A percentile compares a stretch with the other conserved stretches of the same genome.
Conservation (phyloP, 2,113 vertebrate genomes). For the Diphyllodes magnificus region DNA sequence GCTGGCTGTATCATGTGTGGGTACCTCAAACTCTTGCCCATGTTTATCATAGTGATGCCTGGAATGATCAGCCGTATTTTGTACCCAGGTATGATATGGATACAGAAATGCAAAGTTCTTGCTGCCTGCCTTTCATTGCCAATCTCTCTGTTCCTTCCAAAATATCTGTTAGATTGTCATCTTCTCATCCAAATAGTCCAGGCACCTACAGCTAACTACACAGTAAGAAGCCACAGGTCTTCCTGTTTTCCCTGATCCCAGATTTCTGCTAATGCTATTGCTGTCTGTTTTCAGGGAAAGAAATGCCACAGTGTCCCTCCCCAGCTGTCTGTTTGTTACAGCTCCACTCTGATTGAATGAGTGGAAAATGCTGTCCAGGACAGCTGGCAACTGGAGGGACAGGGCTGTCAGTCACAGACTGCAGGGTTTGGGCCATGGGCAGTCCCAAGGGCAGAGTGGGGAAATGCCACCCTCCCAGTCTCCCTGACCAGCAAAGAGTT, state of each 20-base stretch:
- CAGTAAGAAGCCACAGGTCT: neutral
- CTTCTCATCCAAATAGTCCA: neutral
- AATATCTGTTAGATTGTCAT: neutral
- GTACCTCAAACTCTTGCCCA: constrained; percentile 92
- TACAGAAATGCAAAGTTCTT: neutral
- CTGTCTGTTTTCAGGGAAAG: neutral
- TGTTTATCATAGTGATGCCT: constrained; percentile 95
- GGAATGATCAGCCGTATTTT: constrained; percentile 96
- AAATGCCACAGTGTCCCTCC: neutral
- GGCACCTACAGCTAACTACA: neutral
- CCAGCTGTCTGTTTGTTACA: neutral
- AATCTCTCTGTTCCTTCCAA: neutral
- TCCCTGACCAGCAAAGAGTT: neutral
- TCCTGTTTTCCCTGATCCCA: neutral
- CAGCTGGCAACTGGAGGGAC: neutral
- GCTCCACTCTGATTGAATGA: neutral
- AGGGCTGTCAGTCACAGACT: neutral
- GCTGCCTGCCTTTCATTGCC: neutral
- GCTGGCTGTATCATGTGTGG: constrained; percentile 89
- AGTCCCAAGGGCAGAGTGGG: neutral
- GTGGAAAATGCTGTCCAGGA: neutral
- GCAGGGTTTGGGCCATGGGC: neutral
- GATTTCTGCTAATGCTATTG: neutral
- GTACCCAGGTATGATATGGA: constrained; percentile 75
- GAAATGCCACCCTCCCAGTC: neutral